Conservation (phyloP, 2,888 invertebrate species). For the Aspidiotus destructor region DNA sequence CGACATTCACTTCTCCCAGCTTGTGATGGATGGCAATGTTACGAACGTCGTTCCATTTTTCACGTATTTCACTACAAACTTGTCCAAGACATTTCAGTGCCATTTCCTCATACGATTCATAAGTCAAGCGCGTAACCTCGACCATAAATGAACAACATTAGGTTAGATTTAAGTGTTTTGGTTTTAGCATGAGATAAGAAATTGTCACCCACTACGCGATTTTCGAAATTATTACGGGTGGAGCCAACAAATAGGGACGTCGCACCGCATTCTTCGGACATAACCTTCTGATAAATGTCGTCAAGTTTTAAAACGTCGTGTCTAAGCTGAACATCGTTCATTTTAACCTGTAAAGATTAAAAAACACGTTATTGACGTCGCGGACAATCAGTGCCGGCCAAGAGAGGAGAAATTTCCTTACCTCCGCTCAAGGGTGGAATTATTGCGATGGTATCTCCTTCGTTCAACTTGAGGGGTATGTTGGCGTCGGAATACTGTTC, state of each 20-base stretch:
- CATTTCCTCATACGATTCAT: conserved; percentile 91
- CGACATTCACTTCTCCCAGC: conserved; percentile 71
- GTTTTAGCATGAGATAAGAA: conserved; percentile 2
- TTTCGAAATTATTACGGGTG: conserved; percentile 71
- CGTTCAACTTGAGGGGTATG: conserved; percentile 49
- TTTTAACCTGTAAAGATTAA: conserved; percentile 30
- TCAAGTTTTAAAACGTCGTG: conserved; percentile 52
- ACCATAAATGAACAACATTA: not conserved
- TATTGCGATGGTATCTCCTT: conserved; percentile 74
- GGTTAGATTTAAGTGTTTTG: not conserved
- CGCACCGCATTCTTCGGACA: conserved; percentile 70
- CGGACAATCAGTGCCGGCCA: no score
- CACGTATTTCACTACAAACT: conserved; percentile 63
- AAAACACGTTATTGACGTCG: not conserved
- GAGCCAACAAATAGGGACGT: conserved; percentile 82
- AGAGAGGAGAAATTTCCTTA: conserved; percentile 42
- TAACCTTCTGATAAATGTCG: conserved; percentile 55
- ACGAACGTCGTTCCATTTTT: conserved; percentile 62
- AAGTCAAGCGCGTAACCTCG: conserved; percentile 75
- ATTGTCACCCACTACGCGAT: conserved; percentile 43
- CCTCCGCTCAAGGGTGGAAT: conserved; percentile 94
- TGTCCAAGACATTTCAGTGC: conserved; percentile 69
- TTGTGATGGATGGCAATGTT: conserved; percentile 81
- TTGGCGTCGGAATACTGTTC: conserved; percentile 61
- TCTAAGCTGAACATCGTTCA: conserved; percentile 30